Conservation (phyloP, 2,113 vertebrate species). For the Scatophagus argus region DNA sequence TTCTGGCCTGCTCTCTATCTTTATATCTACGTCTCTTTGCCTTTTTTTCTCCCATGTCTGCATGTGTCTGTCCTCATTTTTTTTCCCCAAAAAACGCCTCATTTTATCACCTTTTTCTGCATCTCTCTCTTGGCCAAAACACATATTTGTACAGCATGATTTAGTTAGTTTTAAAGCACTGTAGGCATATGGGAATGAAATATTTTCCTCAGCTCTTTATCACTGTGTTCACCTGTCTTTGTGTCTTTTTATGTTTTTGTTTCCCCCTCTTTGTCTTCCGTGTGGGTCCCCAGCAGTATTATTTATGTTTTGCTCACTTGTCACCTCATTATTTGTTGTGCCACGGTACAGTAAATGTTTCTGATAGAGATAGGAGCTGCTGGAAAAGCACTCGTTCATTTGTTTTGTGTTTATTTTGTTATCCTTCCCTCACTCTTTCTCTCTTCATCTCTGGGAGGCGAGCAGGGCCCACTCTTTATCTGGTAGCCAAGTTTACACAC, state of each 20-base stretch:
- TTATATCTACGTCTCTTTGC: constrained; percentile 54
- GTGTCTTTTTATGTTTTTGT: neutral
- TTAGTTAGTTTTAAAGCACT: neutral
- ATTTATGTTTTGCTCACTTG: constrained; percentile 76
- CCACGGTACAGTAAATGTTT: constrained; percentile 80
- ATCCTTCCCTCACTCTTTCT: constrained; percentile 69
- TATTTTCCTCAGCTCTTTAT: constrained; percentile 26
- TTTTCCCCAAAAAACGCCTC: neutral
- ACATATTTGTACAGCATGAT: constrained; percentile 20
- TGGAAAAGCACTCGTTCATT: constrained; percentile 56
- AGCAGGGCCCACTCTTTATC: constrained; percentile 77
- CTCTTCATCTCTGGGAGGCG: constrained; percentile 59
- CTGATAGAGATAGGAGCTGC: constrained; percentile 77
- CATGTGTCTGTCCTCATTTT: constrained; percentile 44
- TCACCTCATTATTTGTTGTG: constrained; percentile 83
- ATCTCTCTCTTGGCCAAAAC: constrained; percentile 24
- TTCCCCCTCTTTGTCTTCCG: constrained; percentile 18
- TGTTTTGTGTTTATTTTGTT: constrained; percentile 80
- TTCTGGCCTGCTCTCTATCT: constrained; percentile 55
- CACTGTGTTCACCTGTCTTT: neutral
- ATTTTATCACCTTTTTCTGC: constrained; percentile 40
- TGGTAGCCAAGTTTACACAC: constrained; percentile 87
- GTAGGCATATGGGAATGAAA: neutral
- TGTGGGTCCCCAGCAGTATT: constrained; percentile 20
- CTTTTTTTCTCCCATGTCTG: constrained; percentile 30